Evolutionary conservation across 2,113 vertebrate genomes (phyloP).

Genomic region (Cephalopholis sonnerati): DNA sequence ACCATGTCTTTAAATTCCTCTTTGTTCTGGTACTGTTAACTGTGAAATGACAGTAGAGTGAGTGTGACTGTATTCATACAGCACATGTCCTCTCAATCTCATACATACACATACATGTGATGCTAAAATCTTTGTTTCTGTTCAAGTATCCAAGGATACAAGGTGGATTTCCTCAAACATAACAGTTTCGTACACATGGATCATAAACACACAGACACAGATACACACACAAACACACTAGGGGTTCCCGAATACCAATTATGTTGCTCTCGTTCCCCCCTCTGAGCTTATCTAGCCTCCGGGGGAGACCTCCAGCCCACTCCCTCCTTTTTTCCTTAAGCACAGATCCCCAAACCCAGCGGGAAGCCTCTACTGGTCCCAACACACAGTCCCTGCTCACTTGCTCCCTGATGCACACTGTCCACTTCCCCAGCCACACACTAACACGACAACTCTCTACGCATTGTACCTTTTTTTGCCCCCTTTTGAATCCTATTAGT

Average conservation of each 20-base stretch:
- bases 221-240: slow-evolving; percentile 44
- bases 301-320: slow-evolving; percentile 49
- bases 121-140: background rate
- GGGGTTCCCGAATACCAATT: slow-evolving; percentile 42
- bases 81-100: background rate
- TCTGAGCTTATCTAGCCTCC: slow-evolving; percentile 61
- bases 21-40: slow-evolving; percentile 5
- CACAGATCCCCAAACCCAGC: slow-evolving; percentile 52
- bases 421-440: slow-evolving; percentile 78
- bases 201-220: slow-evolving; percentile 19
- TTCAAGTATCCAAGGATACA: background rate
- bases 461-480: slow-evolving; percentile 78
- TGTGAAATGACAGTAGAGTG: background rate
- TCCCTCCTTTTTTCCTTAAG: slow-evolving; percentile 48
- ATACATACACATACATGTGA: background rate
- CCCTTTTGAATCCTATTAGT: slow-evolving; percentile 91
- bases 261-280: slow-evolving; percentile 47
- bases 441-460: slow-evolving; percentile 77
- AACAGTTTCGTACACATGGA: slow-evolving; percentile 17
- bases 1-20: slow-evolving; percentile 7
- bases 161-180: background rate
- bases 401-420: slow-evolving; percentile 45
- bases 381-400: slow-evolving; percentile 50
- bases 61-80: background rate
- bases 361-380: slow-evolving; percentile 36